Percentiles rank a stretch among this genome's conserved stretches.
phyloP scores from a whole-genome alignment of 2,113 vertebrate species.

The Rhynchopsitta pachyrhyncha region DNA sequence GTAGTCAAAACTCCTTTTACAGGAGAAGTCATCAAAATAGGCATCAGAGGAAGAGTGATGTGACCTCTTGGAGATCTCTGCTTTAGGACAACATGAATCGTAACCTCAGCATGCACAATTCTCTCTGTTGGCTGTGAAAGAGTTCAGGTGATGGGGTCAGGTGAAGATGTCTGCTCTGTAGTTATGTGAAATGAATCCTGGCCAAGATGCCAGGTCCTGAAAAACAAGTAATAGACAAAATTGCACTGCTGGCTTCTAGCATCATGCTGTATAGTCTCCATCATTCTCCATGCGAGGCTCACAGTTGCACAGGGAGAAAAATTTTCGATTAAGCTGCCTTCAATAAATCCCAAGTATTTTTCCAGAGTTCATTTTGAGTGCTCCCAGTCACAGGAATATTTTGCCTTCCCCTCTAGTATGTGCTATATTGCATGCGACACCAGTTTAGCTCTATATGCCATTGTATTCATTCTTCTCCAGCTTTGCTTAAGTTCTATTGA shows the following conservation, averaged over 20 bases:
- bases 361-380: neutral
- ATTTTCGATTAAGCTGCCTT: neutral
- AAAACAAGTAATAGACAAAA: neutral
- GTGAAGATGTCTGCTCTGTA: neutral
- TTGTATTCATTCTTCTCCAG: neutral
- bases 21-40: neutral
- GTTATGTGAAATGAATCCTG: neutral
- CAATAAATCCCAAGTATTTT: neutral
- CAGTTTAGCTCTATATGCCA: neutral
- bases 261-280: accelerated
- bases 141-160: neutral
- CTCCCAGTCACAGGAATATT: neutral
- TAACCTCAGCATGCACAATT: neutral
- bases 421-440: neutral
- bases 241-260: neutral
- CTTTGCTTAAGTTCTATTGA: neutral
- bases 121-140: neutral
- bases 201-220: neutral
- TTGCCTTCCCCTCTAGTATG: neutral
- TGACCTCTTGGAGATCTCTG: neutral
- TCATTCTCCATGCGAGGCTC: neutral
- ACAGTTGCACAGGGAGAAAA: neutral
- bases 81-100: neutral
- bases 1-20: neutral
- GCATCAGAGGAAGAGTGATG: neutral